These are phyloP conservation scores for Ammodytes marinus DNA, from an alignment of 2,113 vertebrate genomes.

Conservation along the genomic window DNA sequence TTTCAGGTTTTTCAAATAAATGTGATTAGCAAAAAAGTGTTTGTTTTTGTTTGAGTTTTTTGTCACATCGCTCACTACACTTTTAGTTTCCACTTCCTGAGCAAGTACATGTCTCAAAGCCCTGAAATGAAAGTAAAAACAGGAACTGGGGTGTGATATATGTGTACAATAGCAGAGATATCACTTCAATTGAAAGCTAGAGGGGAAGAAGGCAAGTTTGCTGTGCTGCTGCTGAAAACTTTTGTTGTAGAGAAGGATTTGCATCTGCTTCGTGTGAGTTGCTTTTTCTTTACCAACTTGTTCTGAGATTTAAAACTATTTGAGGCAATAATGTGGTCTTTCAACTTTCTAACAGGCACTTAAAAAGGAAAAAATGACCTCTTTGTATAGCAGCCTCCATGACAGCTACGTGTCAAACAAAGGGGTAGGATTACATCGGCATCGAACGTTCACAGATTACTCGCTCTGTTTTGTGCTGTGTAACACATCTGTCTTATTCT, in stretches of 20 bases:
- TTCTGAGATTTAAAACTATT: background rate
- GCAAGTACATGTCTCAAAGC: background rate
- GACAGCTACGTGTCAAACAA: conserved; percentile 67
- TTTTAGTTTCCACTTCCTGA: background rate
- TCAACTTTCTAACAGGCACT: conserved; percentile 13
- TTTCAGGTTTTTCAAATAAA: conserved; percentile 72
- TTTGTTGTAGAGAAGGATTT: background rate
- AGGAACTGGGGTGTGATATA: conserved; percentile 62
- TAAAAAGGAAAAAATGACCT: conserved; percentile 50
- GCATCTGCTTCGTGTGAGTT: conserved; percentile 44
- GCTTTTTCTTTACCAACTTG: conserved; percentile 6
- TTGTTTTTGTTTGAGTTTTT: background rate
- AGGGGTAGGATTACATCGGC: conserved; percentile 60
- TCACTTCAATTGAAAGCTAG: conserved; percentile 1
- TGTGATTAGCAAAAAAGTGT: conserved; percentile 20
- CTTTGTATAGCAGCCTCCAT: conserved; percentile 66
- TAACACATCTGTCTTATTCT: background rate
- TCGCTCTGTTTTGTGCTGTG: background rate
- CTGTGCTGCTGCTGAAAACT: background rate
- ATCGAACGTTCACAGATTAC: background rate
- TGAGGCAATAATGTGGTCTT: background rate
- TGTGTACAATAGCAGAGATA: background rate
- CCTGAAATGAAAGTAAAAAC: conserved; percentile 78
- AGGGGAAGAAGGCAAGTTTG: conserved; percentile 1
- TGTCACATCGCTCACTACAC: background rate